Base-by-base conservation (phyloP, 2,113 vertebrate species). In the Ictalurus punctatus region DNA sequence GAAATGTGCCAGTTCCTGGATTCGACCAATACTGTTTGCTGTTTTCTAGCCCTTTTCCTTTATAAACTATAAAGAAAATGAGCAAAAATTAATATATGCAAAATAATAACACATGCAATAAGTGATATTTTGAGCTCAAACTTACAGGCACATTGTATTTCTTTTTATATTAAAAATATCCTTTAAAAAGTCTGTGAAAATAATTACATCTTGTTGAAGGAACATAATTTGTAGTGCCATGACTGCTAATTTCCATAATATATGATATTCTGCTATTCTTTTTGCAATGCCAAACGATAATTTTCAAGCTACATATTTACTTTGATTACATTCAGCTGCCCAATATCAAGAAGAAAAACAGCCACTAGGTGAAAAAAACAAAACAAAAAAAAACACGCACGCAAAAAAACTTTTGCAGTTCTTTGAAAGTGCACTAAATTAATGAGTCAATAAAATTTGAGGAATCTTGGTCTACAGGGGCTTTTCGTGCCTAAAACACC, bases 401-500 rank as follows among this genome's bases (percentile, higher is more conserved):
- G 7, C 44, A 48, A 6, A 58, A 71, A n/a, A 8, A 40, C 56
- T 58, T 82, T 78, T 89, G 63, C 54, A 67, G 65, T 44, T 82
- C 19, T 82, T 84, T 85, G 30, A 58, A 85, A 83, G 83, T 84
- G 82, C 56, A 87, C 56, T 91, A 88, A 59, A 85, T 85, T 84
- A 80, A 74, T 12, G 23, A 85, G 65, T 89, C 82, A 59, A 82
- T 89, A 83, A 83, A 84, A 88, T 59, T 12, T 52, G 44, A 27
- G 25, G 34, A 74, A 5, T 74, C 37, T 40, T 7, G 30, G 67
- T 34, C n/a, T 34, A 71, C 23, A 2, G 65, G 48, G 30, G 40
- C 80, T 44, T 30, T n/a, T 9, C 23, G 30, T 8, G 23, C 8
- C 37, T 8, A 12, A 73, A 87, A 27, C 30, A 71, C 61, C n/a